Evolutionary conservation across 2,888 invertebrate species (phyloP).

Genomic region (Pristionchus maxplancki): DNA sequence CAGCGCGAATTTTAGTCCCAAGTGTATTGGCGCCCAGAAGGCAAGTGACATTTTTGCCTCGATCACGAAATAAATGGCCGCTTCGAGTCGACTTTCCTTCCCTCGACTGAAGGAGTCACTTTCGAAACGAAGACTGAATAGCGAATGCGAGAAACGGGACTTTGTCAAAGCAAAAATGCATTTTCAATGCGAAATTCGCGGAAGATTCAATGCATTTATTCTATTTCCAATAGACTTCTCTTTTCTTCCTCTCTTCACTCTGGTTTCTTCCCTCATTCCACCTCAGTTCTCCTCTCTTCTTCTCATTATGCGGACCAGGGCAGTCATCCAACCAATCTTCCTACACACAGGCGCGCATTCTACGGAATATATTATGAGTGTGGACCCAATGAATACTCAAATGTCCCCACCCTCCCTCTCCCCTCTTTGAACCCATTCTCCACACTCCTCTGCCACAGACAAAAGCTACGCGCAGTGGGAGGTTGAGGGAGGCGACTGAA

Average conservation of each 20-base stretch:
- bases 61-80: constrained; percentile 27
- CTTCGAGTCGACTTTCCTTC: not conserved
- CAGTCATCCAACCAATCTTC: constrained; percentile 23
- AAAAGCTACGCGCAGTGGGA: not conserved
- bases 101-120: not conserved
- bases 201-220: not conserved
- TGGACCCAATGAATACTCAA: constrained; percentile 46
- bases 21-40: not conserved
- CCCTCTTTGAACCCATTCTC: not conserved
- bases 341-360: constrained; percentile 28
- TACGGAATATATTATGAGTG: constrained; percentile 41
- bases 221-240: not conserved
- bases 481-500: not conserved
- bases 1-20: not conserved
- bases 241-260: not conserved
- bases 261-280: constrained; percentile 10
- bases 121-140: not conserved
- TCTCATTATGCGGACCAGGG: not conserved
- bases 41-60: constrained; percentile 26
- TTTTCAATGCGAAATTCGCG: not conserved
- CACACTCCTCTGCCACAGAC: constrained; percentile 10
- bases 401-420: not conserved
- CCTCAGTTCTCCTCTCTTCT: constrained; percentile 7
- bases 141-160: not conserved
- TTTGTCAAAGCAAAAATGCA: not conserved